Percentiles rank a stretch among this genome's conserved stretches.
Evolutionary conservation across 2,113 vertebrate species (phyloP).

Genomic region (Oxygymnocypris stewartii): DNA sequence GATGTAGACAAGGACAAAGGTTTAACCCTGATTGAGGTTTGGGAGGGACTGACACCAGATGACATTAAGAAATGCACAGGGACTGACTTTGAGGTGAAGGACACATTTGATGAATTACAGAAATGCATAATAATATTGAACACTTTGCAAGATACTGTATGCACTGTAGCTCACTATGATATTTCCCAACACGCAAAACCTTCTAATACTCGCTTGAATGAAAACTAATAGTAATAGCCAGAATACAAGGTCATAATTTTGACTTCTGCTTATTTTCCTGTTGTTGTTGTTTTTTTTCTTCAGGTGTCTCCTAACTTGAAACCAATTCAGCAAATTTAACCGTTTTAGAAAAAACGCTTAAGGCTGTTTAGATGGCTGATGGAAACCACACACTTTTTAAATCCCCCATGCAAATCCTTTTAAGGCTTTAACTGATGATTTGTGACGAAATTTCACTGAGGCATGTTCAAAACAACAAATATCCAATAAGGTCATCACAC

Average conservation of each 20-base stretch:
- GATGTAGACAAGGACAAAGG: conserved; percentile 90
- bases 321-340: conserved; percentile 86
- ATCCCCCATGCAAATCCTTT: conserved; percentile 1
- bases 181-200: background rate
- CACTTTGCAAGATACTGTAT: background rate
- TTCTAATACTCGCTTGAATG: conserved; percentile 6
- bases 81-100: conserved; percentile 85
- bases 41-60: conserved; percentile 87
- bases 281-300: conserved; percentile 36
- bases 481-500: background rate
- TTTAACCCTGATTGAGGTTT: conserved; percentile 90
- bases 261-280: conserved; percentile 45
- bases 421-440: background rate
- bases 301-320: conserved; percentile 88
- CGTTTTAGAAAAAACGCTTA: background rate
- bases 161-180: background rate
- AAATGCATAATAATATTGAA: background rate
- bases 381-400: conserved; percentile 6
- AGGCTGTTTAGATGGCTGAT: background rate
- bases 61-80: conserved; percentile 92
- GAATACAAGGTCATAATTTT: background rate
- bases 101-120: conserved; percentile 3
- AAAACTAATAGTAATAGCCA: background rate
- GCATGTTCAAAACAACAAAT: background rate
- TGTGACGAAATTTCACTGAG: conserved; percentile 7